Evolutionary conservation across 35 echinoderm and acorn worm genomes (phyloP).

Genomic region (Apostichopus parvimensis): DNA sequence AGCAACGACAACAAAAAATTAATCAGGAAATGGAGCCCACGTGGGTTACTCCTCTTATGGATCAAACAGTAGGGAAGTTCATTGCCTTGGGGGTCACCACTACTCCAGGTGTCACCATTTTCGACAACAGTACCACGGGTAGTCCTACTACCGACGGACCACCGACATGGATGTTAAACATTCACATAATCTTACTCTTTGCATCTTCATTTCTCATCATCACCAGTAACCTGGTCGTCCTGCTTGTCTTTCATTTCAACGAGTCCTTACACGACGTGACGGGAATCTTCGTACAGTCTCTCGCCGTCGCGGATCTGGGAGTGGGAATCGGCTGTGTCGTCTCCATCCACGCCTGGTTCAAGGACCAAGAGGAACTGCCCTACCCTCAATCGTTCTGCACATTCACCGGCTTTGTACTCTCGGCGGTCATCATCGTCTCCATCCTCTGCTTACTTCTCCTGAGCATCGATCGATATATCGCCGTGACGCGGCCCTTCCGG

Average conservation of each 20-base stretch:
- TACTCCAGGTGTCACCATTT: no score
- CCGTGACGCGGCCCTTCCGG: slow-evolving; percentile 72
- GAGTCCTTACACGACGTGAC: slow-evolving; percentile 64
- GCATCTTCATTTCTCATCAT: slow-evolving; percentile 72
- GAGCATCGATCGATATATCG: slow-evolving; percentile 90
- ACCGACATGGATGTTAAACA: slow-evolving; percentile 4
- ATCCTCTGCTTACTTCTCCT: slow-evolving; percentile 70
- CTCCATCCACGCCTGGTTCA: slow-evolving; percentile 73
- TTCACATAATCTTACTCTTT: slow-evolving; percentile 58
- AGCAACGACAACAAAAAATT: no score
- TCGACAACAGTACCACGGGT: background rate
- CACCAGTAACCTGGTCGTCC: slow-evolving; percentile 64
- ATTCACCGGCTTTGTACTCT: slow-evolving; percentile 58
- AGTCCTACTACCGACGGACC: background rate
- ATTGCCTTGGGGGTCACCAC: no score
- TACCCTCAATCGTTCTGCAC: slow-evolving; percentile 56
- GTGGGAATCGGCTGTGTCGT: slow-evolving; percentile 79
- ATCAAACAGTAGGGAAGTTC: no score
- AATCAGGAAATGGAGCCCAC: no score
- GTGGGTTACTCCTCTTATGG: no score
- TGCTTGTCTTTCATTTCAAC: slow-evolving; percentile 87
- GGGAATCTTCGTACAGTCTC: slow-evolving; percentile 78
- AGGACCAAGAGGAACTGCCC: slow-evolving; percentile 40
- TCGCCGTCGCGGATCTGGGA: slow-evolving; percentile 84
- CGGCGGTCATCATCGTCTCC: slow-evolving; percentile 74